Conservation (phyloP, 2,888 invertebrate genomes). For the Subacronicta megacephala region DNA sequence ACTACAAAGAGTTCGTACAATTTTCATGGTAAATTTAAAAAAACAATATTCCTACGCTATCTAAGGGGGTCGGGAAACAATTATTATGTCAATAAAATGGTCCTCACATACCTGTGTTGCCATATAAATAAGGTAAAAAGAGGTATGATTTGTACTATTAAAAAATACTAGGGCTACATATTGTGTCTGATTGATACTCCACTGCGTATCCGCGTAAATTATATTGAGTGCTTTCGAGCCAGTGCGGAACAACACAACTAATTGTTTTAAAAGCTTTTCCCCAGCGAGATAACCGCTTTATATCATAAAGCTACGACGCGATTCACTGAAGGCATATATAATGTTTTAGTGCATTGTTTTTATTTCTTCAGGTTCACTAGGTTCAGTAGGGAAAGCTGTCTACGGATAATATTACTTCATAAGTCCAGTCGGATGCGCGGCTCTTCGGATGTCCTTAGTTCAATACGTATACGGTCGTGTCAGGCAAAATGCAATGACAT, state of each 20-base stretch:
- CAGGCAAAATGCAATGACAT: no score
- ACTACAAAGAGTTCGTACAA: no score
- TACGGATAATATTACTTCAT: background rate
- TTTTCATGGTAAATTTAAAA: no score
- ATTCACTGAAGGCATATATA: conserved; percentile 15
- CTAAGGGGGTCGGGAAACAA: no score
- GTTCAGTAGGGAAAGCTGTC: background rate
- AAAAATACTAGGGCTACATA: conserved; percentile 15
- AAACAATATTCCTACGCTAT: no score
- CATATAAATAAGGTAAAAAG: no score
- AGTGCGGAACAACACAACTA: conserved; percentile 70
- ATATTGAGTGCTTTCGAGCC: conserved; percentile 65
- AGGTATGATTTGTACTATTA: background rate
- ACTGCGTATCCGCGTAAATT: conserved; percentile 54
- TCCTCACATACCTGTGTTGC: no score
- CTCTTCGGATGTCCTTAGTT: no score
- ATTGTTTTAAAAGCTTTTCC: conserved; percentile 85
- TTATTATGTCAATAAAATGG: no score
- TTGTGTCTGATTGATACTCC: conserved; percentile 34
- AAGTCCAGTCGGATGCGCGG: no score
- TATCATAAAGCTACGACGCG: conserved; percentile 53
- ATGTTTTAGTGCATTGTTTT: conserved; percentile 7
- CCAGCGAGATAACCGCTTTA: conserved; percentile 67
- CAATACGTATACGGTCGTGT: no score
- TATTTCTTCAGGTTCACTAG: conserved; percentile 3